A percentile compares a stretch with the other conserved stretches of the same genome.
Evolutionary conservation across 2,888 invertebrate genomes (phyloP).

Genomic region (Agrotis segetum): DNA sequence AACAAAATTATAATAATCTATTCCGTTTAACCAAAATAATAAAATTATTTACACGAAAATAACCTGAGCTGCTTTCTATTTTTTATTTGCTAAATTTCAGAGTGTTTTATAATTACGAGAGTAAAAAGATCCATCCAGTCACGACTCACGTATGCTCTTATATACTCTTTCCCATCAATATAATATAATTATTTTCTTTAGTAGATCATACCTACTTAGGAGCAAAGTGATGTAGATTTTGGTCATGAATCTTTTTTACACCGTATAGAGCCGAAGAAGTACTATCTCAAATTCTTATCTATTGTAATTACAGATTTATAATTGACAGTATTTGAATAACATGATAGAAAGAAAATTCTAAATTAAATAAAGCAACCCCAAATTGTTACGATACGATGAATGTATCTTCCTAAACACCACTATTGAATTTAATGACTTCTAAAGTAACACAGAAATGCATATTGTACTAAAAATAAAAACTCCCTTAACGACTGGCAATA

Average conservation of each 20-base stretch:
- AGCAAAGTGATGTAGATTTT: not conserved
- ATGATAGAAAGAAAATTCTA: constrained; percentile 18
- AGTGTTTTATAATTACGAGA: not conserved
- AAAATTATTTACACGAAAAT: constrained; percentile 23
- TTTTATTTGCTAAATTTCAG: not conserved
- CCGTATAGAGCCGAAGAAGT: constrained; percentile 10
- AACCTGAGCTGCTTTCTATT: not conserved
- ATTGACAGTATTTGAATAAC: constrained; percentile 52
- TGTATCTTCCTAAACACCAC: constrained; percentile 3
- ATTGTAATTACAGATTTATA: constrained; percentile 48
- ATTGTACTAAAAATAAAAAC: constrained; percentile 37
- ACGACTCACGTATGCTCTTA: not conserved
- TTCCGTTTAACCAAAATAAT: constrained; percentile 27
- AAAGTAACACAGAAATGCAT: constrained; percentile 46
- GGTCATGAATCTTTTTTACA: constrained; percentile 5
- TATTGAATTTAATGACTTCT: constrained; percentile 14
- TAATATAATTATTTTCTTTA: not conserved
- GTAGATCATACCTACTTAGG: not conserved
- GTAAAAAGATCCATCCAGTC: not conserved
- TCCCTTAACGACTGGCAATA: constrained; percentile 18
- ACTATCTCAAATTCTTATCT: constrained; percentile 23
- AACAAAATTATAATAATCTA: constrained; percentile 12
- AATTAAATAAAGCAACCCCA: constrained; percentile 4
- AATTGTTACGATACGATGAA: not conserved
- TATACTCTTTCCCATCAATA: not conserved